Conservation (phyloP, 1,140 invertebrate genomes). For the Melanaphis sacchari region DNA sequence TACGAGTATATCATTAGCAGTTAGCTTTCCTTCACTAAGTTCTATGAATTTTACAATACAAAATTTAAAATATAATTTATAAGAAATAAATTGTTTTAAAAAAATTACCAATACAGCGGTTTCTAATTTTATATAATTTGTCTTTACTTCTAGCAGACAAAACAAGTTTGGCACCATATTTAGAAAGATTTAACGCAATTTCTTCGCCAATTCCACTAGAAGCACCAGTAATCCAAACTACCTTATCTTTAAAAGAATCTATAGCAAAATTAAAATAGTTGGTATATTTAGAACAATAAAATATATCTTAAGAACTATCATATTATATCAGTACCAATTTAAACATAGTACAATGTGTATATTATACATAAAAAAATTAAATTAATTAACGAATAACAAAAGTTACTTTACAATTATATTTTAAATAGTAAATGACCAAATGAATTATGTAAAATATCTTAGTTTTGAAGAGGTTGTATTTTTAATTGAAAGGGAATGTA, state of each 20-base stretch:
- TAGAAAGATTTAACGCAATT: slow-evolving; percentile 76
- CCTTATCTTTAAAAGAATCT: slow-evolving; percentile 74
- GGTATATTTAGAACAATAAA: background rate
- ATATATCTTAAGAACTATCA: background rate
- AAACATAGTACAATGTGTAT: background rate
- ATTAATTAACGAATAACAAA: background rate
- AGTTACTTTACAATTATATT: background rate
- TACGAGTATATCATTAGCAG: slow-evolving; percentile 72
- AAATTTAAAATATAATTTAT: slow-evolving; percentile 5
- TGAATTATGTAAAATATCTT: background rate
- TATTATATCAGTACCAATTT: background rate
- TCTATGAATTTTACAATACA: background rate
- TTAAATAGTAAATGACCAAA: background rate
- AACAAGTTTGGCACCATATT: slow-evolving; percentile 74
- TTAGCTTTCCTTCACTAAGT: slow-evolving; percentile 58
- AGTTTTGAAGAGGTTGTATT: background rate
- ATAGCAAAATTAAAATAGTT: slow-evolving; percentile 49
- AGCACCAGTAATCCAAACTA: slow-evolving; percentile 87
- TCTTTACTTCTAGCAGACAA: slow-evolving; percentile 76
- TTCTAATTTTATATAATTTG: slow-evolving; percentile 80
- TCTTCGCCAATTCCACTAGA: slow-evolving; percentile 88
- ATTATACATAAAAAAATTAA: background rate
- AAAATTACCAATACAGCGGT: slow-evolving; percentile 70
- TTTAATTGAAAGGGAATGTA: too few relatives aligned
- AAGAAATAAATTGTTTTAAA: slow-evolving; percentile 43